Conservation (phyloP, 1,140 invertebrate species). For the Pseudachorutes palmiensis region DNA sequence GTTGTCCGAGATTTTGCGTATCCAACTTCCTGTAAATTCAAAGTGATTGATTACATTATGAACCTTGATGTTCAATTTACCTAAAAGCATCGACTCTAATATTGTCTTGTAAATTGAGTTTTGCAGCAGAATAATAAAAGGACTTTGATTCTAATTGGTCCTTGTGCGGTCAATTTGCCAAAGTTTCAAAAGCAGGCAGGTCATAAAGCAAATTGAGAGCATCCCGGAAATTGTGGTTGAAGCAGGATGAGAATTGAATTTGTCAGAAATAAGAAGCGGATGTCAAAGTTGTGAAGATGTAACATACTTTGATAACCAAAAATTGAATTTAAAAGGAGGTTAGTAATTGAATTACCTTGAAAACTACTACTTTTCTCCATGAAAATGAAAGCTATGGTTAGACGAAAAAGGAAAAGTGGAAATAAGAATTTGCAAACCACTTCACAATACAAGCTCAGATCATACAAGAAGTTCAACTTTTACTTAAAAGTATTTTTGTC, state of each 20-base stretch:
- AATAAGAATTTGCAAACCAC: background rate
- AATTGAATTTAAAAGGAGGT: too few relatives aligned
- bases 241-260: background rate
- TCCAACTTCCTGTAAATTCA: constrained; percentile 54
- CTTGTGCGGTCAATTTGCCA: too few relatives aligned
- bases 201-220: too few relatives aligned
- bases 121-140: too few relatives aligned
- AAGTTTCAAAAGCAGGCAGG: too few relatives aligned
- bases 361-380: constrained; percentile 51
- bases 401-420: constrained; percentile 1
- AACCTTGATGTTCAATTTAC: background rate
- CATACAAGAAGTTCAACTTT: background rate
- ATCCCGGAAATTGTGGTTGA: background rate
- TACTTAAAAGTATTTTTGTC: too few relatives aligned
- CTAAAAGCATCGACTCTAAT: background rate
- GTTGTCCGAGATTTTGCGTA: constrained; percentile 62
- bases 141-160: too few relatives aligned
- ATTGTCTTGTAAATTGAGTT: background rate
- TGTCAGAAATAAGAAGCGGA: background rate
- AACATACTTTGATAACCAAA: too few relatives aligned
- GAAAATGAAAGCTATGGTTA: constrained; percentile 45
- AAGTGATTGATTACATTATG: constrained; percentile 12
- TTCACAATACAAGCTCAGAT: background rate
- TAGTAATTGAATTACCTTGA: constrained; percentile 41
- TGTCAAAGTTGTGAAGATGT: background rate